Conservation (phyloP, 1,140 invertebrate genomes). For the Odontomachus brunneus region DNA sequence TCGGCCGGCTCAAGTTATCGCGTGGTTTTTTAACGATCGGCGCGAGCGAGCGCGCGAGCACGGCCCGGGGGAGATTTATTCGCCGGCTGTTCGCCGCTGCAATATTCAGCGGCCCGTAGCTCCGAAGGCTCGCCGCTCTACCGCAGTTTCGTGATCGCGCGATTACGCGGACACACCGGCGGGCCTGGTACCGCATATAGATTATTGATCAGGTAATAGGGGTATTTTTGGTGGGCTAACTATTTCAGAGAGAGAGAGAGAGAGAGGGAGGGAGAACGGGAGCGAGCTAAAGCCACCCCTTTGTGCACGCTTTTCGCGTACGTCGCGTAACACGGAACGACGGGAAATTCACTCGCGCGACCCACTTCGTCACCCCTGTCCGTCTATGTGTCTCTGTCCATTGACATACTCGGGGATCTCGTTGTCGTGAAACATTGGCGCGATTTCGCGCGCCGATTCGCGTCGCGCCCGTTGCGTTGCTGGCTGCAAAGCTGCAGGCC, state of each 20-base stretch:
- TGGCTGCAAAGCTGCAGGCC: no score
- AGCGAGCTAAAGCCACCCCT: neutral
- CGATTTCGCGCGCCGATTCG: neutral
- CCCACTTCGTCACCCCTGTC: constrained; percentile 37
- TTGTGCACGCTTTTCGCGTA: constrained; percentile 35
- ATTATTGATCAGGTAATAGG: constrained; percentile 82
- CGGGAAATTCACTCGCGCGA: constrained; percentile 47
- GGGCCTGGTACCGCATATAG: constrained; percentile 74
- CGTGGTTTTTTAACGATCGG: constrained; percentile 44
- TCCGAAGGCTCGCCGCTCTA: neutral
- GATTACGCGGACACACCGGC: constrained; percentile 42
- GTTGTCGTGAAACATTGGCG: constrained; percentile 7
- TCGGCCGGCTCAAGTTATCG: constrained; percentile 42
- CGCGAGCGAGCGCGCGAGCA: constrained; percentile 1
- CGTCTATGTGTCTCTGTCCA: no score
- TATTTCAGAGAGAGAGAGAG: constrained; percentile 34
- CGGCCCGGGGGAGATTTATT: constrained; percentile 36
- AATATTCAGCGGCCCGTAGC: constrained; percentile 49
- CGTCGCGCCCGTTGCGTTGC: no score
- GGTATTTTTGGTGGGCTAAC: constrained; percentile 44
- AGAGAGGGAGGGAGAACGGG: neutral
- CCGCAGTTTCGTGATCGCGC: constrained; percentile 48
- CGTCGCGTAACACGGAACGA: constrained; percentile 7
- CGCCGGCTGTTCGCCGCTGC: constrained; percentile 30
- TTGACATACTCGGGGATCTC: no score